Evolutionary conservation across 2,888 invertebrate species (phyloP), one percentile per base, ranked within the genome.

Genomic region (Drosophila affinis): DNA sequence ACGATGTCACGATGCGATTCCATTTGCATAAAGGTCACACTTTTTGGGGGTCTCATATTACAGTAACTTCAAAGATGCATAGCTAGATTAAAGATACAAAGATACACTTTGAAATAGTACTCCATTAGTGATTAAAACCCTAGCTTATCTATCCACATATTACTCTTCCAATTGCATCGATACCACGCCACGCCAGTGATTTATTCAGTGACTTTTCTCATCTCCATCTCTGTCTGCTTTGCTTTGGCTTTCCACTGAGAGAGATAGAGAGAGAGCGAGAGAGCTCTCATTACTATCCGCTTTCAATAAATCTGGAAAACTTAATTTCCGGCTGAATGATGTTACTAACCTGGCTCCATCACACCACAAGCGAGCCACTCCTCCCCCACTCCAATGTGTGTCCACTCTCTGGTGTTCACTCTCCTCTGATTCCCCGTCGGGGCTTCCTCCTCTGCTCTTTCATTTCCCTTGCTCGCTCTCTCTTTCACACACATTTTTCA

Each of bases 241-340:
- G 63, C 56, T 57, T 57, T 46, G 57, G 34, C 58, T 45, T 27
- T 44, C 24, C 24, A 59, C 64, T 55, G 18, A 18, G 1, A 21
- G 21, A 21, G 21, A 3, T 3, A 21, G 3, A 21, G 3, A 21
- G 21, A 21, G 21, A 21, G 21, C 3, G 21, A 3, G 59, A 62
- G 51, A 52, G 72, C 77, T 75, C 81, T 85, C 87, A 82, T 89
- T 87, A 85, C 88, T 90, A 89, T 90, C 91, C 91, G 91, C 88
- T 91, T 87, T 89, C 90, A 90, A 91, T 91, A 90, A 90, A 90
- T 90, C 90, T 89, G 79, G 88, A 87, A 83, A 90, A 91, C 89
- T 90, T 91, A 91, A 90, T 90, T 90, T 90, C 91, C 90, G 90
- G 87, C 88, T 81, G 88, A 86, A 83, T 83, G 89, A 84, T 79